Conservation (phyloP, 2,113 vertebrate genomes). For the Hippolais icterina region DNA sequence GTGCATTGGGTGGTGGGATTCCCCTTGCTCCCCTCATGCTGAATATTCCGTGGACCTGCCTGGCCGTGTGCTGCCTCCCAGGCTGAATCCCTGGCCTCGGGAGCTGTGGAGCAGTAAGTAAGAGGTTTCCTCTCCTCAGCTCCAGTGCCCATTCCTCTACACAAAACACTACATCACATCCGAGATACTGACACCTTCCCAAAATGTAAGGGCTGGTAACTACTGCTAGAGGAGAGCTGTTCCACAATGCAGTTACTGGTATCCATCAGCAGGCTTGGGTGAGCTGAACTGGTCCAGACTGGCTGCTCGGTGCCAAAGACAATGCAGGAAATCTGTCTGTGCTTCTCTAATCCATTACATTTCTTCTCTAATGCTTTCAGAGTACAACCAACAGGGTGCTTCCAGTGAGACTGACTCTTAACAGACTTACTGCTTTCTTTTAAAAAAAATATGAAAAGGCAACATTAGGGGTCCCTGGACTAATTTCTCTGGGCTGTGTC, state of each 20-base stretch:
- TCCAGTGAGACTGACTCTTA: neutral
- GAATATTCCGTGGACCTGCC: neutral
- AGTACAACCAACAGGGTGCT: neutral
- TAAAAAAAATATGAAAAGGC: conserved; percentile 5
- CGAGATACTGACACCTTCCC: neutral
- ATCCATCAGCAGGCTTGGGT: neutral
- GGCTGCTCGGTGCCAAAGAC: neutral
- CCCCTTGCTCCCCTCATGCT: neutral
- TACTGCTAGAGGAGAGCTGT: neutral
- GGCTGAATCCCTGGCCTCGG: fast-evolving
- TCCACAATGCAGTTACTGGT: neutral
- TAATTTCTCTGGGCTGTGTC: neutral
- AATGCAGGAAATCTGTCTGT: neutral
- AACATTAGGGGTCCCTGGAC: neutral
- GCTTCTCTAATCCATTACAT: fast-evolving
- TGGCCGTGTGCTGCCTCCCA: fast-evolving
- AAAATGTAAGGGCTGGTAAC: neutral
- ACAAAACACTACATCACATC: neutral
- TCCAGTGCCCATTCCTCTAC: neutral
- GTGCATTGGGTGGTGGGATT: neutral
- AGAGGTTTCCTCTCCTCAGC: neutral
- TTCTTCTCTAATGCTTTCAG: neutral
- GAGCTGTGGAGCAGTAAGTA: neutral
- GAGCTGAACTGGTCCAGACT: neutral
- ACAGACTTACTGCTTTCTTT: neutral